Base-by-base conservation (phyloP, 2,797 vertebrate genomes). In the Megalops cyprinoides region DNA sequence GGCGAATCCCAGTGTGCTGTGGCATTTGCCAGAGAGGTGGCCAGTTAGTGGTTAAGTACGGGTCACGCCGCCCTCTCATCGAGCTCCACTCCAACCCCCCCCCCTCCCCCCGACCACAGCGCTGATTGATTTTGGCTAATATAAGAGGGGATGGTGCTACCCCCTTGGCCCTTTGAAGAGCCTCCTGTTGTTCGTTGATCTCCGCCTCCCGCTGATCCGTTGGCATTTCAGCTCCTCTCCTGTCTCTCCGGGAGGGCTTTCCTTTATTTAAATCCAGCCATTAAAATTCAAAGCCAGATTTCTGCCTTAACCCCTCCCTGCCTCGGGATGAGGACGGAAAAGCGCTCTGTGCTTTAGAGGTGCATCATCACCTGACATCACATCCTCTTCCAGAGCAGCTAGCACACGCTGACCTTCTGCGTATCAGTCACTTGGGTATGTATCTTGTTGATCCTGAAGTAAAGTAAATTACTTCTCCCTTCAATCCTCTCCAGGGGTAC, bases 151-250 rank as follows among this genome's bases (percentile, higher is more conserved):
- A 34, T 65, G 37, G 62, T 34, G 23, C 2, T 65, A 65, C 62
- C 62, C 62, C 62, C 62, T 65, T 65, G 62, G 62, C 31, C 62
- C 62, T 65, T 65, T 65, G 62, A 65, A 65, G 62, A 65, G 62
- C 62, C 62, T 37, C 62, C 62, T 65, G 62, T 65, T 62, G 31
- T 34, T 39, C 34, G 62, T 65, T 65, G 62, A 65, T 65, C 62
- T 65, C 31, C 62, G 12, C 28, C 31, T 65, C 62, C 62, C 20
- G 62, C 62, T 37, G 62, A 65, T 65, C 18, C 31, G 62, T 65
- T 65, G 62, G 31, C 62, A 65, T 65, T 65, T 65, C 31, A 37
- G 62, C 62, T 65, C 62, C 62, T 65, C 62, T 65, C 37, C 62
- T 6, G 62, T 65, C 62, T 65, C 62, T 65, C 31, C 62, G 37